Evolutionary conservation across 1,140 invertebrate genomes (phyloP), one percentile per base, ranked within the genome.

Genomic region (Stenopsyche tienmushanensis): DNA sequence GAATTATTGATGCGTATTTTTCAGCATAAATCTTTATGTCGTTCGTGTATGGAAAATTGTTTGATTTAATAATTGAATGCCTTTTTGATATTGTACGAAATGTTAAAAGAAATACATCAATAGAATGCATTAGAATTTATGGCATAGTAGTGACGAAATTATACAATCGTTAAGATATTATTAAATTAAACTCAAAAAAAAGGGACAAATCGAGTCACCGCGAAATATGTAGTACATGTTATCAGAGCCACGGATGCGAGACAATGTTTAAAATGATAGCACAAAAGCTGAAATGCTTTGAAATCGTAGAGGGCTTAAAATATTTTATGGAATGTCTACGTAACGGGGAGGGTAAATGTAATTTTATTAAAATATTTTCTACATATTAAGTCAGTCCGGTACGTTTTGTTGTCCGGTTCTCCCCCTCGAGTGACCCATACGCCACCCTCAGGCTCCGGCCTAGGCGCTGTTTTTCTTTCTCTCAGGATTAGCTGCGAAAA

Each of bases 341-440:
- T 10, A 18, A 7, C 26, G 23, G 21, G n/a, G 42, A 25, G 60
- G 57, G 57, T 10, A 18, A 53, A 34, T 29, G 64, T 69, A 69
- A 69, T 69, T 69, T 65, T 69, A 69, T 69, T 69, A 69, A 69
- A 69, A 69, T 69, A 69, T 69, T 69, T 69, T 69, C 67, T 66
- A 62, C 67, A 69, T 66, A 64, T 69, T 69, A 69, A 63, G 64
- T 66, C 57, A 57, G 57, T 66, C 17, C 26, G 20, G 53, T 57
- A 41, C 53, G 53, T 57, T 57, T 25, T 25, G 26, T 57, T 57
- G 53, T 57, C 26, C 34, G 53, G 26, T 57, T 42, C n/a, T 15
- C 26, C 53, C 53, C 49, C 25, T 23, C 53, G 53, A 25, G n/a
- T 29, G 10, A 47, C 44, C 44, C 10, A 15, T 47, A 8, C 44